Percentiles rank a stretch among this genome's conserved stretches.
These are phyloP conservation scores for Balearica regulorum DNA, from an alignment of 2,797 vertebrate genomes.

Conservation along the genomic window DNA sequence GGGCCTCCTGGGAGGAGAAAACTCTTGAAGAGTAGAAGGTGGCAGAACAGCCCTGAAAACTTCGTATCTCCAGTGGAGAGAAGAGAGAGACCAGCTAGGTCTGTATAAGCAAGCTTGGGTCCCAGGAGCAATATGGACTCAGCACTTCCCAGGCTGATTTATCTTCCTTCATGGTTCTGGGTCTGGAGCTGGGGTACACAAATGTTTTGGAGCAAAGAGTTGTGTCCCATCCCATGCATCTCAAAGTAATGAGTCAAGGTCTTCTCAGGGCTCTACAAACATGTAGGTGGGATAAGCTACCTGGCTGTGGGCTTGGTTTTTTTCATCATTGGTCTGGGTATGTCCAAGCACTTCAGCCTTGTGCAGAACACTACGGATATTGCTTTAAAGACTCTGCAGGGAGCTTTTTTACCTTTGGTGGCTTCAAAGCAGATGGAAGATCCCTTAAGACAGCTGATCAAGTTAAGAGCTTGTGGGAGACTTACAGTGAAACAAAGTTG, in stretches of 20 bases:
- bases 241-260: not conserved
- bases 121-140: not conserved
- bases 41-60: not conserved
- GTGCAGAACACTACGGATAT: not conserved
- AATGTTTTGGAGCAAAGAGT: not conserved
- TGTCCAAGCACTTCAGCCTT: not conserved
- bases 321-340: not conserved
- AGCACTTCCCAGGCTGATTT: not conserved
- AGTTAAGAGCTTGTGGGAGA: not conserved
- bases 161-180: not conserved
- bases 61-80: not conserved
- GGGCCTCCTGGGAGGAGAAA: not conserved
- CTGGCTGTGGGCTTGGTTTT: no score
- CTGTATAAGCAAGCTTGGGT: not conserved
- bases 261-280: not conserved
- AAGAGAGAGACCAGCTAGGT: not conserved
- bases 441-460: not conserved
- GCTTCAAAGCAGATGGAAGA: not conserved
- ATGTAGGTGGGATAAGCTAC: not conserved
- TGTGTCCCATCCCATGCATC: not conserved
- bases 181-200: not conserved
- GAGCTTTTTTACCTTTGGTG: not conserved
- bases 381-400: not conserved
- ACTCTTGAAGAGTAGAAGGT: not conserved
- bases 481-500: not conserved